These are phyloP conservation scores for Artemia sinica DNA, from an alignment of 2,888 invertebrate genomes.

Conservation along the genomic window DNA sequence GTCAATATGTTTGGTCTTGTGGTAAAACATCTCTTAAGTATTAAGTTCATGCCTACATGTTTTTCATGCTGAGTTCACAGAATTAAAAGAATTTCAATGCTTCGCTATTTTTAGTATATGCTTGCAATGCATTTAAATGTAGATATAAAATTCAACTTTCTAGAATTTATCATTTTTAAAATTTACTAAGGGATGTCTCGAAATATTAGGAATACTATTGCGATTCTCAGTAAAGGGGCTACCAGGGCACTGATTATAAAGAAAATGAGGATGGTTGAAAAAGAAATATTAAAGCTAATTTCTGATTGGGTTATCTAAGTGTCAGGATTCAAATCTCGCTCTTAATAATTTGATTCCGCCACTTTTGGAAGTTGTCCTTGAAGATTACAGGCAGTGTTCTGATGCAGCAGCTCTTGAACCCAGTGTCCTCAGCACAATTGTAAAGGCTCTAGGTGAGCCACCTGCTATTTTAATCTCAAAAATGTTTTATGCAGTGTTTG, in stretches of 20 bases:
- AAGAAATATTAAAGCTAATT: slow-evolving; percentile 90
- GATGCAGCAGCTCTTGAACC: slow-evolving; percentile 91
- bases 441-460: slow-evolving; percentile 69
- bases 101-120: no score
- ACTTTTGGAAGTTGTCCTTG: slow-evolving; percentile 79
- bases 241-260: slow-evolving; percentile 94
- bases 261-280: slow-evolving; percentile 94
- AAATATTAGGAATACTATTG: slow-evolving; percentile 82
- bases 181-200: slow-evolving; percentile 96
- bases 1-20: no score
- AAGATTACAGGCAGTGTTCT: slow-evolving; percentile 89
- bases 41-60: no score
- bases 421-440: slow-evolving; percentile 88
- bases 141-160: slow-evolving; percentile 89
- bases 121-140: no score
- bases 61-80: no score
- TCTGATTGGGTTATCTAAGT: no score
- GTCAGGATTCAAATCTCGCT: slow-evolving; percentile 59
- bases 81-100: no score
- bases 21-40: no score
- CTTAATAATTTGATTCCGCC: slow-evolving; percentile 95
- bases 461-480: slow-evolving; percentile 89
- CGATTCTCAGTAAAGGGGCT: slow-evolving; percentile 83
- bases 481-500: slow-evolving; percentile 98
- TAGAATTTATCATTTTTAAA: slow-evolving; percentile 96